A percentile compares a stretch with the other conserved stretches of the same genome.
Evolutionary conservation across 2,888 invertebrate species (phyloP).

Genomic region (Pachycephus smyrnensis): DNA sequence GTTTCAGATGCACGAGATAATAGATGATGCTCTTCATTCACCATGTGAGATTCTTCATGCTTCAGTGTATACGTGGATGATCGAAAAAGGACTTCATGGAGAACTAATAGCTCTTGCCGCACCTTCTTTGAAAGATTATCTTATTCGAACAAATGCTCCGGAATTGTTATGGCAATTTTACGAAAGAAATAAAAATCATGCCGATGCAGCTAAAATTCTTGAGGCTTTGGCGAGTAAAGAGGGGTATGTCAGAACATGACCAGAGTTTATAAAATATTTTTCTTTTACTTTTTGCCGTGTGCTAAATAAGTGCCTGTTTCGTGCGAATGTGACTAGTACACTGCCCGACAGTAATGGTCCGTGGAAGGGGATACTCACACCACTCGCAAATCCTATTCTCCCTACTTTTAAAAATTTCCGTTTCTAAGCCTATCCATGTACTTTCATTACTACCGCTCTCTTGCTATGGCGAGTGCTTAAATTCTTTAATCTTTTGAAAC

Average conservation of each 20-base stretch:
- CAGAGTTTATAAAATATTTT: not conserved
- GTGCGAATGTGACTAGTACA: too few species aligned
- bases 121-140: constrained; percentile 81
- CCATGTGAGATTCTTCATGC: constrained; percentile 92
- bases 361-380: too few species aligned
- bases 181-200: constrained; percentile 91
- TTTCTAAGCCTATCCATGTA: too few species aligned
- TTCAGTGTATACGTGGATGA: constrained; percentile 93
- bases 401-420: too few species aligned
- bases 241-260: constrained; percentile 67
- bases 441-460: too few species aligned
- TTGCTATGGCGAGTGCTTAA: too few species aligned
- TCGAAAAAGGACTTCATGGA: constrained; percentile 78
- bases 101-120: constrained; percentile 78
- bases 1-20: constrained; percentile 72
- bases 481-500: too few species aligned
- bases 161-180: constrained; percentile 93
- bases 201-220: constrained; percentile 91
- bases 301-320: too few species aligned
- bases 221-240: constrained; percentile 85
- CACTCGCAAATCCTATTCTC: too few species aligned
- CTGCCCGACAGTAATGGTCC: too few species aligned
- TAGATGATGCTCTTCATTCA: constrained; percentile 76
- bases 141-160: constrained; percentile 68
- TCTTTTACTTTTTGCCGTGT: not conserved